Evolutionary conservation across 2,113 vertebrate genomes (phyloP), one percentile per base, ranked within the genome.

Genomic region (Oncorhynchus nerka): DNA sequence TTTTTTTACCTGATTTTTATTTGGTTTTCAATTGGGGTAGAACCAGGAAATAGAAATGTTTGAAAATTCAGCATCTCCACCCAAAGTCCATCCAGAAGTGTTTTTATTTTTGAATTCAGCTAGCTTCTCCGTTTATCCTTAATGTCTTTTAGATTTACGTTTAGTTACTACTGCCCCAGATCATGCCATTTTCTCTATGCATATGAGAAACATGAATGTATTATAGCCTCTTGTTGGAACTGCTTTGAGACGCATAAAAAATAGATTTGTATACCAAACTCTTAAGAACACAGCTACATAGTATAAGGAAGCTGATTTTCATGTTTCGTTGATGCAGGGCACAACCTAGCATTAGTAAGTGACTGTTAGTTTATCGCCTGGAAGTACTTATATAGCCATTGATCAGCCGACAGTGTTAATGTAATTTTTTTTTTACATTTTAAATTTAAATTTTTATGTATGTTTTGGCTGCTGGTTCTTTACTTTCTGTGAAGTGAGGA

Each of bases 181-280:
- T 45, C 9, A 11, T 69, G 26, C 28, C 26, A 12, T 30, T 70
- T 79, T 71, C 64, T 71, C 57, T 64, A 32, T 62, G 11, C 26
- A 51, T 59, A 20, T 15, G 6, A 64, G 48, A 55, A 70, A 55
- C 49, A 0, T 69, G 71, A 79, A 81, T 75, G 74, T 77, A 68
- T 34, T 39, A 11, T 62, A 62, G 59, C 5, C 59, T 22, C 59
- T 62, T n/a, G 39, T 45, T 45, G n/a, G 9, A 62, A 55, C 51
- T 55, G 51, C 51, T 62, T 62, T 20, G 59, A 62, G 20, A 20
- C 1, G 6, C 22, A 55, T 55, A 1, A 16, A 15, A 16, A 2
- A 19, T 55, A 0, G 0, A 45, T 45, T 55, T 55, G 4, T 19
- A 5, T 55, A 16, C 15, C 15, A 55, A 55, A 15, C 51, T 62